Evolutionary conservation across 2,113 vertebrate species (phyloP), one percentile per base, ranked within the genome.

Genomic region (Pluvialis apricaria): DNA sequence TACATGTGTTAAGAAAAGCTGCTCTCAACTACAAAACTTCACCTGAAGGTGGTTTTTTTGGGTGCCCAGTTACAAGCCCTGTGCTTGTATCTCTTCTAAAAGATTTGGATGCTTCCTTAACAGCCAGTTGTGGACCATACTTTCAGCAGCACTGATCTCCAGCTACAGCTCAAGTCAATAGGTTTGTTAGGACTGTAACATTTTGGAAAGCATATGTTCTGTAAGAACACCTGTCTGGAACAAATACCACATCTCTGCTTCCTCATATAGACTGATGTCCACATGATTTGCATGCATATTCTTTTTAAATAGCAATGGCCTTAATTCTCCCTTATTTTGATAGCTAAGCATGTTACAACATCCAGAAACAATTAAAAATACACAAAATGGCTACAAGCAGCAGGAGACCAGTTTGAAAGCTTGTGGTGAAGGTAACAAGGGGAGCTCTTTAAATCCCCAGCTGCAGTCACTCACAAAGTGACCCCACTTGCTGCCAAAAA

Each of bases 1-100:
- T 24, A 17, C 2, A 15, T 11, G 2, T n/a, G 12, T 61, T 55
- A 57, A 58, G 22, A 15, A 82, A 54, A 42, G 25, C 9, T 62
- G 7, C 13, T 42, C 10, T 71, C 22, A 77, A 38, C 44, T 26
- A 28, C 0, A 3, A 57, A 70, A 40, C 25, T 57, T 64, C 57
- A 52, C 15, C n/a, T 51, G 49, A 55, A 79, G 10, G 18, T 40
- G 21, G 1, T 2, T 11, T 72, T 77, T 51, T 49, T 36, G 64
- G 7, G 7, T 34, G 7, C 9, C 31, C 54, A 54, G 21, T 38
- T 80, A 14, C 28, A 70, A 86, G 22, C 3, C 10, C 12, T 38
- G 7, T 42, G 17, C 3, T 61, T 0, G 0, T 20, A 49, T 6
- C 14, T 84, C 21, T 69, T 77, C 38, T 26, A n/a, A 4, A 3